These are phyloP conservation scores for Cavia porcellus DNA, from an alignment of 2,113 vertebrate species.

Conservation along the genomic window DNA sequence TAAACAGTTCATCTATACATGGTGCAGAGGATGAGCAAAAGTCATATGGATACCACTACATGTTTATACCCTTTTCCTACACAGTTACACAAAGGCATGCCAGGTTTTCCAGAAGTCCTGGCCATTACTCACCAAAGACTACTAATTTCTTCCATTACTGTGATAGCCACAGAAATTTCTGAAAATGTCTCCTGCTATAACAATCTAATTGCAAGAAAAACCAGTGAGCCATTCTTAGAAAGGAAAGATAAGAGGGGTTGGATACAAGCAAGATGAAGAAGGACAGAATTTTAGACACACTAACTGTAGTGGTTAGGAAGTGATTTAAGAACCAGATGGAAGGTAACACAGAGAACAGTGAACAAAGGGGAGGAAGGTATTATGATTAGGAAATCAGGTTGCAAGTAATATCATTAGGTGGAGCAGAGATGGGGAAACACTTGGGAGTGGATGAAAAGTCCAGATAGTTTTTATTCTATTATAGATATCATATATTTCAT, in stretches of 20 bases:
- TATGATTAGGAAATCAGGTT: background rate
- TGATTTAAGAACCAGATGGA: background rate
- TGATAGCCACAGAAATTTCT: background rate
- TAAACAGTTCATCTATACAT: background rate
- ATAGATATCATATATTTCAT: background rate
- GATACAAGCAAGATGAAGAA: background rate
- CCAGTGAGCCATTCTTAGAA: background rate
- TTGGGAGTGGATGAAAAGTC: background rate
- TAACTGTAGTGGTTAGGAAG: background rate
- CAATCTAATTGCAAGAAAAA: background rate
- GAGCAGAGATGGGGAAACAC: background rate
- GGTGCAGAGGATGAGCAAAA: background rate
- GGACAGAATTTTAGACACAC: background rate
- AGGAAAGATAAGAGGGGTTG: background rate
- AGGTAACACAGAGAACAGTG: background rate
- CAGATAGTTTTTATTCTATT: background rate
- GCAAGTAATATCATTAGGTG: background rate
- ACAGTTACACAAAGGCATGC: background rate
- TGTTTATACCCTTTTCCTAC: background rate
- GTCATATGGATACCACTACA: background rate
- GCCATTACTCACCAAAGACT: background rate
- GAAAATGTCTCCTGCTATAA: background rate
- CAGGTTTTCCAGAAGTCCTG: background rate
- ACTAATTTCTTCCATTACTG: background rate
- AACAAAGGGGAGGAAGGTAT: background rate